A percentile compares a stretch with the other conserved stretches of the same genome.
phyloP scores from a whole-genome alignment of 2,888 invertebrate species.

The Nebria salina region DNA sequence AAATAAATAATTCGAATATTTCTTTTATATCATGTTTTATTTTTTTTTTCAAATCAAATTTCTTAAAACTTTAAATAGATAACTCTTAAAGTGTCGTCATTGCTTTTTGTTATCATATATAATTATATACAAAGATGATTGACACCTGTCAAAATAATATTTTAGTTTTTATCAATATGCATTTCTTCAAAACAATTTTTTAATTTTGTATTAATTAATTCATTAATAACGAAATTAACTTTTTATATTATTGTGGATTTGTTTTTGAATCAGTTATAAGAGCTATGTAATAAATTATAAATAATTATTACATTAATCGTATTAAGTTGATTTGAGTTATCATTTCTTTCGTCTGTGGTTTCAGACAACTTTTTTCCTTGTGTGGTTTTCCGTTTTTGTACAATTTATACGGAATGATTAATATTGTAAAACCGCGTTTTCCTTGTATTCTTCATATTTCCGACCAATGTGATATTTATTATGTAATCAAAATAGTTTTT shows the following conservation, averaged over 20 bases:
- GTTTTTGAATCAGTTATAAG: background rate
- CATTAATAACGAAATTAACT: background rate
- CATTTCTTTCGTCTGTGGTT: background rate
- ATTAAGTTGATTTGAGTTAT: background rate
- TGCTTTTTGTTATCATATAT: background rate
- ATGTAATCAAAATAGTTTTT: too few relatives aligned
- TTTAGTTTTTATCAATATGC: background rate
- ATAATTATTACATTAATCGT: background rate
- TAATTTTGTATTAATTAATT: background rate
- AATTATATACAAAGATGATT: background rate
- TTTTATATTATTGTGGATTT: background rate
- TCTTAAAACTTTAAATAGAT: background rate
- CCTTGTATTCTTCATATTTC: background rate
- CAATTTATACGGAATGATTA: background rate
- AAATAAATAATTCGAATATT: background rate
- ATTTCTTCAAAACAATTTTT: background rate
- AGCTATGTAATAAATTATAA: background rate
- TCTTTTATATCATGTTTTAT: background rate
- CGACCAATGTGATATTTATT: too few relatives aligned
- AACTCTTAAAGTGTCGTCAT: background rate
- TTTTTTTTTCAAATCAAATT: background rate
- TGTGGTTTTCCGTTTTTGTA: background rate
- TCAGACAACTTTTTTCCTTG: background rate
- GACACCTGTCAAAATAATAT: background rate
- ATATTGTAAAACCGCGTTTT: background rate